Evolutionary conservation across 2,888 invertebrate species (phyloP).

Genomic region (Anaspis maculata): DNA sequence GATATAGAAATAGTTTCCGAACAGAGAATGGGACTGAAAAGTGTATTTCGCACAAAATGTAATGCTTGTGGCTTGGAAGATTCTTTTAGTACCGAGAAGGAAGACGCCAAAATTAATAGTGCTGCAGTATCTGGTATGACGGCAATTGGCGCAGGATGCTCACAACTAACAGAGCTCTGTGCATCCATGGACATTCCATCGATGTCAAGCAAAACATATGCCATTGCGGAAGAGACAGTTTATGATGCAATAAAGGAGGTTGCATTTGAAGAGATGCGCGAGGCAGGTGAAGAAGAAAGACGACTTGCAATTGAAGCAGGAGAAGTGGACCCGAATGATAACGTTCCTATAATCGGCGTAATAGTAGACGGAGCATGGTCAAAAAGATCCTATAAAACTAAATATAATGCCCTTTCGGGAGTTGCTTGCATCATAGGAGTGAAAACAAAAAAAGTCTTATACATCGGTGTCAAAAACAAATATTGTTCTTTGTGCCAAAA

Average conservation of each 20-base stretch:
- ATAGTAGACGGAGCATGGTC: conserved; percentile 20
- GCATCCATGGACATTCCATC: conserved; percentile 4
- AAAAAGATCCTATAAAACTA: conserved; percentile 14
- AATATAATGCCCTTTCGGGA: conserved; percentile 8
- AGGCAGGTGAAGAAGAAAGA: conserved; percentile 3
- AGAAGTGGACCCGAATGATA: conserved; percentile 13
- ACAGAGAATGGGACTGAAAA: not conserved
- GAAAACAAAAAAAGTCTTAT: conserved; percentile 13
- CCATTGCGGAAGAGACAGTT: not conserved
- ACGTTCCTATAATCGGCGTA: conserved; percentile 15
- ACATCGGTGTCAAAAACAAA: conserved; percentile 15
- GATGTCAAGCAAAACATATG: not conserved
- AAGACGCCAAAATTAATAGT: not conserved
- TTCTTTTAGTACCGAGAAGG: not conserved
- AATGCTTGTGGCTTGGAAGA: not conserved
- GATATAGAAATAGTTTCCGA: not conserved
- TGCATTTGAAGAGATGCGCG: conserved; percentile 3
- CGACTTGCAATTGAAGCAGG: conserved; percentile 13
- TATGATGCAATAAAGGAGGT: conserved; percentile 4
- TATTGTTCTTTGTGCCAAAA: conserved; percentile 5
- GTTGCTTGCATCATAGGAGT: conserved; percentile 8
- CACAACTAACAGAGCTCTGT: conserved; percentile 2
- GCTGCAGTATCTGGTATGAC: not conserved
- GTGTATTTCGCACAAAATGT: not conserved
- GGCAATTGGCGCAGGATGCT: not conserved